phyloP scores from a whole-genome alignment of 2,888 invertebrate species.

The Hylaea fasciaria region DNA sequence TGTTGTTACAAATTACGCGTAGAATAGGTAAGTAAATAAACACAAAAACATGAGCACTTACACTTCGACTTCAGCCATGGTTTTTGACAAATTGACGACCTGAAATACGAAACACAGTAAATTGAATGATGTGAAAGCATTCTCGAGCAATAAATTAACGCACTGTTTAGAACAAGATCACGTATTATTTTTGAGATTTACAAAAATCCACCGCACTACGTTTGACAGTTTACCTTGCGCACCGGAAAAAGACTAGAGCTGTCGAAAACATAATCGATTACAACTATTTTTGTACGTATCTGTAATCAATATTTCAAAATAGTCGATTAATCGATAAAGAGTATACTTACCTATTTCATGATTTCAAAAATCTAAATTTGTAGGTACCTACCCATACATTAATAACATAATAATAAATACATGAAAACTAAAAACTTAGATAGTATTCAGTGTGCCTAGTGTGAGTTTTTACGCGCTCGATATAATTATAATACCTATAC shows the following conservation, averaged over 20 bases:
- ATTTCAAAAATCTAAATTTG: no score
- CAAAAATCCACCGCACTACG: slow-evolving; percentile 61
- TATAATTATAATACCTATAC: no score
- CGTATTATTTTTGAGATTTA: slow-evolving; percentile 67
- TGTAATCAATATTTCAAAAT: not conserved
- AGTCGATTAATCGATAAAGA: slow-evolving; percentile 9
- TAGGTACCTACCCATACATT: no score
- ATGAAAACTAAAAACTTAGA: no score
- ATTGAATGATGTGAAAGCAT: slow-evolving; percentile 58
- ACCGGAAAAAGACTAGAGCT: slow-evolving; percentile 77
- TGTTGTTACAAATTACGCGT: not conserved
- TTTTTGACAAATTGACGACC: slow-evolving; percentile 71
- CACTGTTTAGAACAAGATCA: slow-evolving; percentile 59
- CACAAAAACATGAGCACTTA: slow-evolving; percentile 82
- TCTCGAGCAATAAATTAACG: slow-evolving; percentile 41
- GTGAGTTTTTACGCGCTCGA: no score
- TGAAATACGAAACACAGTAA: slow-evolving; percentile 76
- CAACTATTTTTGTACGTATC: not conserved
- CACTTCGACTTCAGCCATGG: slow-evolving; percentile 93
- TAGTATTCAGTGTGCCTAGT: no score
- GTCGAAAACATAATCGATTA: slow-evolving; percentile 38
- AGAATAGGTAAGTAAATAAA: slow-evolving; percentile 22
- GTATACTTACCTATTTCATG: no score
- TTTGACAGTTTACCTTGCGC: slow-evolving; percentile 83
- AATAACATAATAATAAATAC: no score